A percentile compares a stretch with the other conserved stretches of the same genome.
Conservation (phyloP, 1,140 invertebrate species). For the Drosophila littoralis region DNA sequence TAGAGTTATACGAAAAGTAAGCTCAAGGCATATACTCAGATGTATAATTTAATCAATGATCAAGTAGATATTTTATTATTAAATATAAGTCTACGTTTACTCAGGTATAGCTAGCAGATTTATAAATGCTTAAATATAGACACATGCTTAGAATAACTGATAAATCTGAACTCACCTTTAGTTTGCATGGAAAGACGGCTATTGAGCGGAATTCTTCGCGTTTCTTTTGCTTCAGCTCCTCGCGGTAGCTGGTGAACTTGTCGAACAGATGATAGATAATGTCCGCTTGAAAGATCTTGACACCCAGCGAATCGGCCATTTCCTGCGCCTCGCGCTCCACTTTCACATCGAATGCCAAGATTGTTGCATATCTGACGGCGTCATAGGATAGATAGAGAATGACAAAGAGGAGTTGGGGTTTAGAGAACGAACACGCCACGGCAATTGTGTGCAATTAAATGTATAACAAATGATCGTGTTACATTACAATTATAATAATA, state of each 20-base stretch:
- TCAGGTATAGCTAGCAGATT: too few relatives aligned
- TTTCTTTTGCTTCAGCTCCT: conserved; percentile 96
- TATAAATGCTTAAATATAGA: too few relatives aligned
- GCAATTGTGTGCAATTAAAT: conserved; percentile 70
- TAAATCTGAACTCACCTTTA: conserved; percentile 88
- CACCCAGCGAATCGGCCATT: conserved; percentile 96
- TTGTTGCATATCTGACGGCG: conserved; percentile 93
- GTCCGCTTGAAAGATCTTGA: conserved; percentile 99
- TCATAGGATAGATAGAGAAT: conserved; percentile 31
- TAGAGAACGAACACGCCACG: conserved; percentile 36
- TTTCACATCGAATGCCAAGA: conserved; percentile 99
- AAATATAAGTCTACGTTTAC: too few relatives aligned
- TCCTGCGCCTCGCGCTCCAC: conserved; percentile 99
- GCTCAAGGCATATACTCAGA: too few relatives aligned
- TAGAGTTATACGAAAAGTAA: too few relatives aligned
- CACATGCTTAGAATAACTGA: background rate
- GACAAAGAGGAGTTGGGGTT: background rate
- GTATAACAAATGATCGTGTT: conserved; percentile 48
- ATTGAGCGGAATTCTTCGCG: conserved; percentile 97
- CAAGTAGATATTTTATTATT: too few relatives aligned
- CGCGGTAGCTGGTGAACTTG: conserved; percentile 97
- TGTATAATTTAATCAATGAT: too few relatives aligned
- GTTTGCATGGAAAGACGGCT: conserved; percentile 99
- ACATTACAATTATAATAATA: conserved; percentile 58
- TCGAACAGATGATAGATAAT: conserved; percentile 99